Conservation (phyloP, 2,797 vertebrate genomes). For the Scleropages formosus region DNA sequence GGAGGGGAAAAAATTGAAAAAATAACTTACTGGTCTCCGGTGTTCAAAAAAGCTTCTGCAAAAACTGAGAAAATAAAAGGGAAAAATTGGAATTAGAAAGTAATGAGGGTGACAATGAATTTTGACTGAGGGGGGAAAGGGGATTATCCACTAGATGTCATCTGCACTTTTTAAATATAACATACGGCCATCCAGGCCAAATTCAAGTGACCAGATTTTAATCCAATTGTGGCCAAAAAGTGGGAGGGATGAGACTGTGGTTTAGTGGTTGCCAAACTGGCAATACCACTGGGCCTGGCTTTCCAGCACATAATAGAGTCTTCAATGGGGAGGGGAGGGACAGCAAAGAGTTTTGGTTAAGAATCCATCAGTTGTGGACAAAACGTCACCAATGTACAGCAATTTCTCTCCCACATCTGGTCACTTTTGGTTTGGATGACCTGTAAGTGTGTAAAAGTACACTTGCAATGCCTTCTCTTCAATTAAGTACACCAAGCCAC, state of each 20-base stretch:
- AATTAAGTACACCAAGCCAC: no score
- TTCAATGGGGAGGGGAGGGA: no score
- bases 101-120: constrained; percentile 22
- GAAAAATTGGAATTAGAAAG: constrained; percentile 26
- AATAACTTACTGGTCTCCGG: constrained; percentile 33
- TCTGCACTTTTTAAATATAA: background rate
- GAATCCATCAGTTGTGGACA: no score
- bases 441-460: no score
- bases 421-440: no score
- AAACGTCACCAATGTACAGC: no score
- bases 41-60: constrained; percentile 36
- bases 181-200: constrained; percentile 2
- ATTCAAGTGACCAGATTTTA: background rate
- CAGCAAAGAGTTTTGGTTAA: no score
- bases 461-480: no score
- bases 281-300: no score
- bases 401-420: no score
- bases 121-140: constrained; percentile 1
- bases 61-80: constrained; percentile 36
- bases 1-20: constrained; percentile 20
- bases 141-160: constrained; percentile 9
- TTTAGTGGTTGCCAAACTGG: background rate
- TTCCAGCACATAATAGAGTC: no score
- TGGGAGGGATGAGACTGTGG: background rate
- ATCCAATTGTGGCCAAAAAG: background rate